phyloP scores from a whole-genome alignment of 2,113 vertebrate species.

The Myotis davidii region DNA sequence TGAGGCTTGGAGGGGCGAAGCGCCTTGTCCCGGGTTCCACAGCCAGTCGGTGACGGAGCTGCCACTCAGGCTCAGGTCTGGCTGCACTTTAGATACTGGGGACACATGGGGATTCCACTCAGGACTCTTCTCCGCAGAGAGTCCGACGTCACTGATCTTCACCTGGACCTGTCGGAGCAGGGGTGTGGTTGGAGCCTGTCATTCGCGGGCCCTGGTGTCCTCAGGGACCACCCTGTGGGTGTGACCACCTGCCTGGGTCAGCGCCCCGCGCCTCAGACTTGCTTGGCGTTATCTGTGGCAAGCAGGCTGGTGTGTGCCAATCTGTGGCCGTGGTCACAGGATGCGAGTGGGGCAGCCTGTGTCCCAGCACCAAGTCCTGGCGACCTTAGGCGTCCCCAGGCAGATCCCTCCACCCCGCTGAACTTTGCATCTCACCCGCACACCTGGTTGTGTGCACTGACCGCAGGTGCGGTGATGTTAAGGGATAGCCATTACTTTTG shows the following conservation, averaged over 20 bases:
- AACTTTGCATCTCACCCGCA: neutral
- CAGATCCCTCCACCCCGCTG: neutral
- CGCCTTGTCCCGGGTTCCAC: neutral
- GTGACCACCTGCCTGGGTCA: neutral
- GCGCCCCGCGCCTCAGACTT: neutral
- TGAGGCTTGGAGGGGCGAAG: neutral
- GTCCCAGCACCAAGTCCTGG: neutral
- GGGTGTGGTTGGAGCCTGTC: neutral
- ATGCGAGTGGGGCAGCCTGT: neutral
- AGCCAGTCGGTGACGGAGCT: accelerated
- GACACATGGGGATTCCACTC: too few species aligned
- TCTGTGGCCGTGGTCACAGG: neutral
- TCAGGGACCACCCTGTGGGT: neutral
- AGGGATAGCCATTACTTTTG: too few species aligned
- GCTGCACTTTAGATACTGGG: neutral
- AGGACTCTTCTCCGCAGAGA: neutral
- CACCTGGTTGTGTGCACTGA: too few species aligned
- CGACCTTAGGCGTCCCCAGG: neutral
- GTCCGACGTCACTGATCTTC: neutral
- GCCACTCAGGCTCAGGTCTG: neutral
- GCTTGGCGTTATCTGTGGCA: neutral
- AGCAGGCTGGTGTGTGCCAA: neutral
- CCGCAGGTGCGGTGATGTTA: neutral
- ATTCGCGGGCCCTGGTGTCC: neutral
- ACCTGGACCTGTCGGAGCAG: neutral